These are phyloP conservation scores for Homarus gammarus DNA, from an alignment of 2,888 invertebrate species.

Conservation along the genomic window DNA sequence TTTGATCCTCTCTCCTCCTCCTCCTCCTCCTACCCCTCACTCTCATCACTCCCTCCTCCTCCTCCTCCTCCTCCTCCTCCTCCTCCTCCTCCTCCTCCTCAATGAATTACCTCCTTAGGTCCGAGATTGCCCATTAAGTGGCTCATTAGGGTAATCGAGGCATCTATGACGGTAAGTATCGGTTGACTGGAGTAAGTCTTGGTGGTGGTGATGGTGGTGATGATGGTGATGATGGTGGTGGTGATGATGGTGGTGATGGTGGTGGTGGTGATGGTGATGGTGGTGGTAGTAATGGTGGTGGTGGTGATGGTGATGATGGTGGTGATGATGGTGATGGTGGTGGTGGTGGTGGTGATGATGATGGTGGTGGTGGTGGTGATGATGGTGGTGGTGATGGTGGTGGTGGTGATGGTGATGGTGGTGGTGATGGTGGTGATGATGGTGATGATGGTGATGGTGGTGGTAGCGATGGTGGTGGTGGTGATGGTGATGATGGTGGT, in stretches of 20 bases:
- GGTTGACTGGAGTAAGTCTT: constrained; percentile 44
- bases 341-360: not conserved
- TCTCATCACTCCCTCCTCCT: not conserved
- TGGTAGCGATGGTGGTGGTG: no score
- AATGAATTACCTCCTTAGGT: constrained; percentile 47
- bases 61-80: not conserved
- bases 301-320: not conserved
- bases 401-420: not conserved
- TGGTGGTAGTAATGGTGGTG: not conserved
- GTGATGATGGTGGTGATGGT: not conserved
- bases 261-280: not conserved
- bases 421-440: not conserved
- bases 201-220: not conserved
- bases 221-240: not conserved
- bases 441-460: no score
- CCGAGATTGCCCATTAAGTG: constrained; percentile 52
- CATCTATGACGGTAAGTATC: constrained; percentile 51
- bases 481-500: no score
- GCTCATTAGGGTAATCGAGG: constrained; percentile 50
- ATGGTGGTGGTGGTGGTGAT: not conserved
- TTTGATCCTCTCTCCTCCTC: not conserved
- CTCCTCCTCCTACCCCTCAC: no score
- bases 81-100: not conserved
- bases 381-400: not conserved
- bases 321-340: constrained; percentile 11